These are phyloP conservation scores for Phenganax marumi DNA, from an alignment of 92 coral and sea anemone species.

Conservation along the genomic window DNA sequence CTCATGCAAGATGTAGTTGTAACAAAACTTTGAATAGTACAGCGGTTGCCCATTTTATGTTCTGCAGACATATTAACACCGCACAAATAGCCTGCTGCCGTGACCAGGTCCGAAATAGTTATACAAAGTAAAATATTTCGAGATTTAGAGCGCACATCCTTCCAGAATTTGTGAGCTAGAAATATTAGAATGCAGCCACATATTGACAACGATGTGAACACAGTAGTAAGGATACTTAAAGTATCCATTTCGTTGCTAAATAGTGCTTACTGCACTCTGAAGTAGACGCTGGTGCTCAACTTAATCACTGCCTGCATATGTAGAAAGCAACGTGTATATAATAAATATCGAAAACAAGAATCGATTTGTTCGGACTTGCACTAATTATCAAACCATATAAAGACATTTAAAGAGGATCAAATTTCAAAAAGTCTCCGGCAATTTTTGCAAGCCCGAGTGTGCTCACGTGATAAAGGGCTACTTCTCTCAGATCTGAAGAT, in stretches of 20 bases:
- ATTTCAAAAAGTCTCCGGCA: no score
- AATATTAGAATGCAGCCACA: conserved; percentile 18
- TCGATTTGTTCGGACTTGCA: no score
- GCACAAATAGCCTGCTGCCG: conserved; percentile 17
- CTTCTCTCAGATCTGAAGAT: no score
- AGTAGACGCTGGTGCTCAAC: no score
- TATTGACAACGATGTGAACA: conserved; percentile 11
- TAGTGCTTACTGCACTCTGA: no score
- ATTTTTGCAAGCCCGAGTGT: no score
- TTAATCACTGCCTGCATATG: no score
- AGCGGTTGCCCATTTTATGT: not conserved
- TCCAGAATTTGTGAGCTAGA: conserved; percentile 8
- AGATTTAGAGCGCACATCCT: conserved; percentile 20
- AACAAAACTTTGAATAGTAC: conserved; percentile 21
- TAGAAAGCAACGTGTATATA: no score
- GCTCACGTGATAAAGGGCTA: no score
- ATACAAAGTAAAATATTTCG: conserved; percentile 20
- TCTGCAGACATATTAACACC: not conserved
- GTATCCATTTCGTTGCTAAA: not conserved
- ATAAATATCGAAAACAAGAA: no score
- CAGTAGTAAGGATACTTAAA: not conserved
- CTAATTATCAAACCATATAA: no score
- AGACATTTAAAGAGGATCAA: no score
- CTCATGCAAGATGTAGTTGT: conserved; percentile 30
- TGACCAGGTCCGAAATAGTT: conserved; percentile 20